Evolutionary conservation across 2,797 vertebrate genomes (phyloP).

Genomic region (Gadopsis marmoratus): DNA sequence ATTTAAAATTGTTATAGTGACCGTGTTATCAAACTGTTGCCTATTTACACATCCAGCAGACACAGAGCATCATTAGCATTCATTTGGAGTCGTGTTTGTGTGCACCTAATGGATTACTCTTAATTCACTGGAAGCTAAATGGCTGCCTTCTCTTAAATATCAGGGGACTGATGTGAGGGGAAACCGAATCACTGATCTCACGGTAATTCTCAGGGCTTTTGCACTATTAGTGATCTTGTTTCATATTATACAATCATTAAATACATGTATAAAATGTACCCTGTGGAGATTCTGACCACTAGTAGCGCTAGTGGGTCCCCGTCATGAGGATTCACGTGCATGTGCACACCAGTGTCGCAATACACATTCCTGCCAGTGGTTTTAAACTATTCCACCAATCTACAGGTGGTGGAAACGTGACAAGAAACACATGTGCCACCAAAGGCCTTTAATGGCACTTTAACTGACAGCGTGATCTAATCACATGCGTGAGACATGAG

Average conservation of each 20-base stretch:
- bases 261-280: no score
- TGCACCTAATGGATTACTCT: not conserved
- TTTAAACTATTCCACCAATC: not conserved
- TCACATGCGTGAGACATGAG: not conserved
- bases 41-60: not conserved
- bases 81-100: not conserved
- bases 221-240: no score
- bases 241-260: no score
- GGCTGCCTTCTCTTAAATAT: not conserved
- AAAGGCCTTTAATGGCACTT: not conserved
- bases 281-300: no score
- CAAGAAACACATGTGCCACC: not conserved
- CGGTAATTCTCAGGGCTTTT: no score
- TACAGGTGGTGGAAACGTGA: not conserved
- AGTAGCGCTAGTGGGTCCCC: no score
- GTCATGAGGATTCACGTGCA: not conserved
- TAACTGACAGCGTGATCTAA: not conserved
- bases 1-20: not conserved
- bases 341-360: not conserved
- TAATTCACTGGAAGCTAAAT: not conserved
- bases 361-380: not conserved
- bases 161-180: not conserved
- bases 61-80: not conserved
- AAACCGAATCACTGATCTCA: not conserved
- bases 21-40: no score